phyloP scores from a whole-genome alignment of 2,113 vertebrate genomes.

The Amblyornis subalaris region DNA sequence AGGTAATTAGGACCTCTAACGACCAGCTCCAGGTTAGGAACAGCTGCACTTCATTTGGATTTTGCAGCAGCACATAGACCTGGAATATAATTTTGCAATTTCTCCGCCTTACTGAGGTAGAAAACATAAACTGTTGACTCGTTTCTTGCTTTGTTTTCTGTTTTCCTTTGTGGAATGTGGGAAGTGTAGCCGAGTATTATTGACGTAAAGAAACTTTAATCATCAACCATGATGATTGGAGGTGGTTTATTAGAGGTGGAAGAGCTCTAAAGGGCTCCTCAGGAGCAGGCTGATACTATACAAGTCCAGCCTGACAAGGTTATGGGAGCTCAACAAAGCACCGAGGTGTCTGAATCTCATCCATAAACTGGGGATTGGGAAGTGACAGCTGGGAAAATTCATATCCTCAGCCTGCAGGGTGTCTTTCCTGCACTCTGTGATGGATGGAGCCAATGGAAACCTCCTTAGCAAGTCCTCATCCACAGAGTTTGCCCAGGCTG shows the following conservation, averaged over 20 bases:
- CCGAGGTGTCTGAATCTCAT: neutral
- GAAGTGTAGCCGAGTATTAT: neutral
- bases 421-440: neutral
- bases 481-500: neutral
- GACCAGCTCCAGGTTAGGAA: constrained; percentile 8
- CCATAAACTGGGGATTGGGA: neutral
- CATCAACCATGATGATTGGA: neutral
- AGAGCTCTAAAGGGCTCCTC: neutral
- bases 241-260: neutral
- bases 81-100: constrained; percentile 18
- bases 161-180: neutral
- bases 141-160: neutral
- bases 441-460: neutral
- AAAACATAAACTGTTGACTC: constrained; percentile 18
- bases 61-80: neutral
- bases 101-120: neutral
- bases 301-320: neutral
- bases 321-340: neutral
- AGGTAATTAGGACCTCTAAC: constrained; percentile 58
- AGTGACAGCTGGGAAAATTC: neutral
- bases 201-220: neutral
- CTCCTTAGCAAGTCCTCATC: neutral
- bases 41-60: constrained; percentile 36
- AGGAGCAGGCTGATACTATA: neutral
- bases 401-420: neutral